These are phyloP conservation scores for Aplodontia rufa DNA, from an alignment of 2,113 vertebrate genomes.

Conservation along the genomic window DNA sequence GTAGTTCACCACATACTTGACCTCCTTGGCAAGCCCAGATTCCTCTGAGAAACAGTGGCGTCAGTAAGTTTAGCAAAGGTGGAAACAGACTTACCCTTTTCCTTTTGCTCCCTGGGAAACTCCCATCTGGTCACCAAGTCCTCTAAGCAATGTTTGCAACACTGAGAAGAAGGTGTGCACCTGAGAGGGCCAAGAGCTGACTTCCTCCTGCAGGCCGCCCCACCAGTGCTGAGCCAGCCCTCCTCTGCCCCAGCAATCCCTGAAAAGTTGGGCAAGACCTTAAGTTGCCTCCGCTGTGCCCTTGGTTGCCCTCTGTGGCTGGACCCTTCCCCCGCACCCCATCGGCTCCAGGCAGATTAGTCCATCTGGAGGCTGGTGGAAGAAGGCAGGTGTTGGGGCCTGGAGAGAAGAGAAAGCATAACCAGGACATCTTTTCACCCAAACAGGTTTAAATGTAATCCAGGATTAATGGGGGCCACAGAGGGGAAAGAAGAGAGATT, in stretches of 20 bases:
- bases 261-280: background rate
- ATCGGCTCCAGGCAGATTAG: conserved; percentile 42
- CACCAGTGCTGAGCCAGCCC: background rate
- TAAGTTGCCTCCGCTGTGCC: background rate
- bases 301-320: conserved; percentile 36
- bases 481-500: background rate
- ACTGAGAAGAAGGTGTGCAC: background rate
- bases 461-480: conserved; percentile 31
- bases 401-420: background rate
- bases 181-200: background rate
- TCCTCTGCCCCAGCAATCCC: background rate
- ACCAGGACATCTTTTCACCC: conserved; percentile 32
- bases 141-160: background rate
- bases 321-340: background rate
- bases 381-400: background rate
- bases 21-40: background rate
- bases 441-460: conserved; percentile 63
- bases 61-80: background rate
- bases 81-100: background rate
- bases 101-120: background rate
- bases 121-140: background rate
- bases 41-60: background rate
- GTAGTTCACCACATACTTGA: background rate
- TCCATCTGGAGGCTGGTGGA: background rate
- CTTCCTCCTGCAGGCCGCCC: background rate